Conservation (phyloP, 2,888 invertebrate species). For the Hetaerina titia region DNA sequence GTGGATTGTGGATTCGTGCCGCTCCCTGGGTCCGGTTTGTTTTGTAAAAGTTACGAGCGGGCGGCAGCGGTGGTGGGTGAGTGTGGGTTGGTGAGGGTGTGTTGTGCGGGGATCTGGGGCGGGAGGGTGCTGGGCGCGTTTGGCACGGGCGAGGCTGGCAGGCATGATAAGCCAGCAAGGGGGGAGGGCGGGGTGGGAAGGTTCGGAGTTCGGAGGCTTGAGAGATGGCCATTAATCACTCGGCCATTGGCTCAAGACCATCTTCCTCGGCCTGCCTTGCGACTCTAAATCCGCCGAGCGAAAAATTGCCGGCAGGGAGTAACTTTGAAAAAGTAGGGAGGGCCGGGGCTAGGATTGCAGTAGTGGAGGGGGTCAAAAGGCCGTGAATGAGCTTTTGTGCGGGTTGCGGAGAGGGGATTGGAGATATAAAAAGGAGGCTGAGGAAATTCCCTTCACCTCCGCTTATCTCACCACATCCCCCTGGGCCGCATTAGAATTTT, state of each 20-base stretch:
- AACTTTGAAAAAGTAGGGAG: not conserved
- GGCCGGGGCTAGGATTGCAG: not conserved
- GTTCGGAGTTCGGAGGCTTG: not conserved
- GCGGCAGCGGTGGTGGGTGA: not conserved
- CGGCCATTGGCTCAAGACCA: constrained; percentile 1
- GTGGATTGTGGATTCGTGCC: too few species aligned
- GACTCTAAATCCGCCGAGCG: not conserved
- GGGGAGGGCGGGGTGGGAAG: not conserved
- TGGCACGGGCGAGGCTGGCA: not conserved
- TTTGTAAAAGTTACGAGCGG: too few species aligned
- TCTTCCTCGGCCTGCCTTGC: not conserved
- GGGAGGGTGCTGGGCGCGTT: not conserved
- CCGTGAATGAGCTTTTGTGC: not conserved
- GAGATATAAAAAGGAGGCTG: not conserved
- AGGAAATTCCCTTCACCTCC: not conserved
- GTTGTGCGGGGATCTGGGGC: not conserved
- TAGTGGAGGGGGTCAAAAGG: not conserved
- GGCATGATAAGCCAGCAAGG: not conserved
- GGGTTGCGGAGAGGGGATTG: not conserved
- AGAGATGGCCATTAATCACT: not conserved
- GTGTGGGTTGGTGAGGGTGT: not conserved
- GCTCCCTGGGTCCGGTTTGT: too few species aligned
- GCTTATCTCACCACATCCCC: not conserved
- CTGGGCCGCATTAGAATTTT: not conserved
- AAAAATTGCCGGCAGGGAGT: not conserved